A percentile compares a stretch with the other conserved stretches of the same genome.
Evolutionary conservation across 2,888 invertebrate genomes (phyloP).

Genomic region (Sicus ferrugineus): DNA sequence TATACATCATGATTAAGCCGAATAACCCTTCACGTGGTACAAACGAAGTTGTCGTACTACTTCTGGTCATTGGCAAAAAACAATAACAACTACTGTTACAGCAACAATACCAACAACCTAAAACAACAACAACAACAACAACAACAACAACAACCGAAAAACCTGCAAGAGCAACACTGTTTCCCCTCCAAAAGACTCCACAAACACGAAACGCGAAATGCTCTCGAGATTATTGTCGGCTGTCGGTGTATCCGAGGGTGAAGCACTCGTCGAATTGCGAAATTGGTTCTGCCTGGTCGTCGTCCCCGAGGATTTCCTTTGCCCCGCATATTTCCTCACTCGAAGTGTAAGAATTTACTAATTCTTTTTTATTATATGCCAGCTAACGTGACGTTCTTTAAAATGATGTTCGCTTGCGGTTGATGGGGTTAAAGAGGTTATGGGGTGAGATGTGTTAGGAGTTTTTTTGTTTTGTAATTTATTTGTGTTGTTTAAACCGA

Average conservation of each 20-base stretch:
- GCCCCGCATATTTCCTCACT: too few species aligned
- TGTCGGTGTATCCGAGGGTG: conserved; percentile 42
- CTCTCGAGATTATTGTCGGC: conserved; percentile 44
- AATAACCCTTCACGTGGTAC: background rate
- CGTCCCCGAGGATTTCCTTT: conserved; percentile 24
- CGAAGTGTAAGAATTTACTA: too few species aligned
- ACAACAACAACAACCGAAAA: background rate
- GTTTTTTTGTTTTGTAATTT: too few species aligned
- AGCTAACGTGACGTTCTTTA: too few species aligned
- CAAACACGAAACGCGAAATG: conserved; percentile 45
- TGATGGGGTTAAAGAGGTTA: too few species aligned
- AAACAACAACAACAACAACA: background rate
- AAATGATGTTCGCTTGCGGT: too few species aligned
- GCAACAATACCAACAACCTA: background rate
- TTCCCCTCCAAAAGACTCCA: conserved; percentile 39
- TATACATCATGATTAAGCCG: background rate
- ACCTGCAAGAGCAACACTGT: background rate
- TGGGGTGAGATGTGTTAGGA: too few species aligned
- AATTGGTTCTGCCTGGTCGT: conserved; percentile 31
- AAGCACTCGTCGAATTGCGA: conserved; percentile 33
- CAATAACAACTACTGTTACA: background rate
- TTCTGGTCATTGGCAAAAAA: background rate
- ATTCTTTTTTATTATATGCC: too few species aligned
- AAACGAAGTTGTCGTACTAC: background rate
- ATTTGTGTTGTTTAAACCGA: too few species aligned